phyloP scores from a whole-genome alignment of 2,888 invertebrate species.

The Orthosia gothica region DNA sequence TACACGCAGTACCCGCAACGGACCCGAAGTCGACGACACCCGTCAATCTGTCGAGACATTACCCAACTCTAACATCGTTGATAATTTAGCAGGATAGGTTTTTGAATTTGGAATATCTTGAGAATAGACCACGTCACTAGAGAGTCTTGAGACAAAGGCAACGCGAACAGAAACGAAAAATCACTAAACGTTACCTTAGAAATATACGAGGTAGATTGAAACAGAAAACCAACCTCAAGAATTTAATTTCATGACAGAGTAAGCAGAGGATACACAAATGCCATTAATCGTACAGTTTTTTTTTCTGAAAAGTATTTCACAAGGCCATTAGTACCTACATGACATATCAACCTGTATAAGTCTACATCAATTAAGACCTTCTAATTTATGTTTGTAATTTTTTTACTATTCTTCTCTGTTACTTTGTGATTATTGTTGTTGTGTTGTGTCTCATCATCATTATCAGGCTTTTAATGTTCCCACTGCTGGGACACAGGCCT shows the following conservation, averaged over 20 bases:
- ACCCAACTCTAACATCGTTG: conserved; percentile 14
- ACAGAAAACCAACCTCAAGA: conserved; percentile 1
- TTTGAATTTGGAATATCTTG: conserved; percentile 14
- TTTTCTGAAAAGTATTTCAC: neutral
- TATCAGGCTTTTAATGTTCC: too few species aligned
- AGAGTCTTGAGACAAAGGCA: neutral
- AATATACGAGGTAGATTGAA: conserved; percentile 3
- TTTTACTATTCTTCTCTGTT: too few species aligned
- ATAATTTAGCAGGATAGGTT: conserved; percentile 27
- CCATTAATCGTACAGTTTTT: neutral
- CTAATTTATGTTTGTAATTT: conserved; percentile 36
- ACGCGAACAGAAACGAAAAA: neutral
- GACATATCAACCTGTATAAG: too few species aligned
- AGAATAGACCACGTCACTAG: neutral
- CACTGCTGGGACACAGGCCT: too few species aligned
- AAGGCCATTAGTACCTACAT: too few species aligned
- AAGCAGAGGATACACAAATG: neutral
- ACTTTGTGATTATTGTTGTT: too few species aligned
- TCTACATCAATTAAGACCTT: neutral
- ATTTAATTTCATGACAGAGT: conserved; percentile 14
- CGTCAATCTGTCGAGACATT: conserved; percentile 31
- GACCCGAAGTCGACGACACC: conserved; percentile 31
- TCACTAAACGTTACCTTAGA: conserved; percentile 1
- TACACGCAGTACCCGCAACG: conserved; percentile 4
- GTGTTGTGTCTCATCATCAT: too few species aligned